Evolutionary conservation across 2,797 vertebrate genomes (phyloP), one percentile per base, ranked within the genome.

Genomic region (Silurus aristotelis): DNA sequence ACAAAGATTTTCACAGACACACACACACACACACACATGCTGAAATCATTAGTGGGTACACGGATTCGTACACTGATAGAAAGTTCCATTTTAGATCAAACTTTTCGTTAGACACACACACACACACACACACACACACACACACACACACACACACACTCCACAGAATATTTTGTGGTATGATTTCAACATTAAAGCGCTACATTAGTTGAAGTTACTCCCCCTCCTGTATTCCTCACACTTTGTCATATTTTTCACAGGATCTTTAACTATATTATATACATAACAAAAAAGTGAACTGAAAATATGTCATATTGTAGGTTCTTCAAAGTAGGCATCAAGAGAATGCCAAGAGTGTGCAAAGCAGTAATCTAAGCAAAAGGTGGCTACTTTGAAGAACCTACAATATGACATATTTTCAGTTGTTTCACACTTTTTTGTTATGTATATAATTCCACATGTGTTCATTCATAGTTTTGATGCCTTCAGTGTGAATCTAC

Each of bases 11-110:
- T 38, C 81, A 84, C 64, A 67, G 61, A 14, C 27, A 82, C 55
- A 58, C 55, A 76, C 77, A 85, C 52, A 80, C 66, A 52, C 55
- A 88, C 27, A 80, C 71, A 12, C n/a, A 73, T 19, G 56, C 46
- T 80, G 56, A 83, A 68, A 38, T 67, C 64, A 86, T 78, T 86
- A 83, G 73, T 70, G 25, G 46, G 81, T 67, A 55, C 85, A 48
- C 75, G 20, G 52, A 82, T 67, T 80, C 7, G 66, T 64, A 25
- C 43, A 66, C 58, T 43, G 52, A 63, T 13, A 60, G 14, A 67
- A 76, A 17, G 60, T 81, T 85, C 22, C 14, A 46, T 75, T 67
- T 75, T 55, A 73, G 22, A 43, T 48, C 12, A 60, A 82, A 86
- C 14, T 58, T 71, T 71, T 6, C 4, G 14, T 19, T 17, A 64